Evolutionary conservation across 2,888 invertebrate species (phyloP), one percentile per base, ranked within the genome.

Genomic region (Chrysomela aeneicollis): DNA sequence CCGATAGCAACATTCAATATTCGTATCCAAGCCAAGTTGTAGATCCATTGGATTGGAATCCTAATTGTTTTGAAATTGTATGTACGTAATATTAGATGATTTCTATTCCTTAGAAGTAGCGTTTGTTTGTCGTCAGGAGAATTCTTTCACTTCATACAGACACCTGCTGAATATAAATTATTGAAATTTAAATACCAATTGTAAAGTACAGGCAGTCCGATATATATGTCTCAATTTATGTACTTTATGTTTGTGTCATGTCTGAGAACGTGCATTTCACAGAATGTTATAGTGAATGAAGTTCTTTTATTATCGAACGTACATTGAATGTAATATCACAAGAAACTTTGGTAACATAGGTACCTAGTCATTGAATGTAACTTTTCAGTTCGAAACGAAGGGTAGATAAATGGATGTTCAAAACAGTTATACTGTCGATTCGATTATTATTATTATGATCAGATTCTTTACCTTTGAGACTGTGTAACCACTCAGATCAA

Each of bases 91-190:
- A 66, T 61, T 54, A 42, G 66, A 59, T 62, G 59, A 66, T 66
- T 66, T 59, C 66, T 67, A 60, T 68, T 68, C 69, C 63, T 61
- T 19, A 66, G 64, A 63, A 68, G 69, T 69, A 66, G 51, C 62
- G 59, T 59, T 66, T 66, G 69, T 69, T 68, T 68, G 71, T 63
- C 68, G 69, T 67, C 71, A 71, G 65, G 68, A 67, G 66, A 66
- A 71, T 69, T 71, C 71, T 71, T 71, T 58, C 54, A 71, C 68
- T 65, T 67, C 65, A 68, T 61, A 60, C 49, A 66, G 63, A 66
- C 66, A 63, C 62, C 35, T 42, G 59, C 52, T 54, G 66, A 66
- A 66, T 66, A 66, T 62, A 66, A 66, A 66, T 66, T 59, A 62
- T 66, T 62, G 55, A 59, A 62, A 66, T 66, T 66, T 66, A 66